These are phyloP conservation scores for Pantelozetes paolii DNA, from an alignment of 2,888 invertebrate genomes.

Conservation along the genomic window DNA sequence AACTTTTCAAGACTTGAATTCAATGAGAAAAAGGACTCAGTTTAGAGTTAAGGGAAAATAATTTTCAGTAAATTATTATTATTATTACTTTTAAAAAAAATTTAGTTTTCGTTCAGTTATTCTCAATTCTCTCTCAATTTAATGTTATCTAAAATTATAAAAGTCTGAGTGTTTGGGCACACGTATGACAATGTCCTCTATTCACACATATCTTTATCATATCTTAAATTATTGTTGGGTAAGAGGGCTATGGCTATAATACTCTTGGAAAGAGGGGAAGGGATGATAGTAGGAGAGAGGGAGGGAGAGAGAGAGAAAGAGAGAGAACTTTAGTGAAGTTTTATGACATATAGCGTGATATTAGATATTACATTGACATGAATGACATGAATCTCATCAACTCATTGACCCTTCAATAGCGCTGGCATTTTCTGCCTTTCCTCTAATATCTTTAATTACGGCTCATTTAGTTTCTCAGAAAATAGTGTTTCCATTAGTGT, in stretches of 20 bases:
- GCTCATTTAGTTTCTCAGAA: constrained; percentile 31
- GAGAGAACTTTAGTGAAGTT: constrained; percentile 13
- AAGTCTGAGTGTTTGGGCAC: too few species aligned
- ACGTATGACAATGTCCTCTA: too few species aligned
- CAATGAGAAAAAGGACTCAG: too few species aligned
- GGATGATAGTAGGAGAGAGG: not conserved
- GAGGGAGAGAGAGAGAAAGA: constrained; percentile 1
- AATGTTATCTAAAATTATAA: too few species aligned
- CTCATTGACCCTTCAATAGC: constrained; percentile 26
- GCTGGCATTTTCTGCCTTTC: not conserved
- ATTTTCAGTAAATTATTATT: too few species aligned
- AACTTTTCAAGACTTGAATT: too few species aligned
- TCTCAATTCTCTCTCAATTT: too few species aligned
- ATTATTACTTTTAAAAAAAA: too few species aligned
- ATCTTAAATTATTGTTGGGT: not conserved
- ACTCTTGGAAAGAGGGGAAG: not conserved
- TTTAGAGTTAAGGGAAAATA: too few species aligned
- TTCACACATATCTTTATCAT: too few species aligned
- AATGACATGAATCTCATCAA: constrained; percentile 27
- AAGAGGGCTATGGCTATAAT: not conserved
- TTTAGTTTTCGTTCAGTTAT: too few species aligned
- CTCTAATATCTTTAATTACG: constrained; percentile 31
- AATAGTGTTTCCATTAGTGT: not conserved
- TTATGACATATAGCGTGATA: constrained; percentile 30
- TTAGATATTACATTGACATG: constrained; percentile 29